Conservation (phyloP, 2,797 vertebrate genomes). For the Anas bahamensis region DNA sequence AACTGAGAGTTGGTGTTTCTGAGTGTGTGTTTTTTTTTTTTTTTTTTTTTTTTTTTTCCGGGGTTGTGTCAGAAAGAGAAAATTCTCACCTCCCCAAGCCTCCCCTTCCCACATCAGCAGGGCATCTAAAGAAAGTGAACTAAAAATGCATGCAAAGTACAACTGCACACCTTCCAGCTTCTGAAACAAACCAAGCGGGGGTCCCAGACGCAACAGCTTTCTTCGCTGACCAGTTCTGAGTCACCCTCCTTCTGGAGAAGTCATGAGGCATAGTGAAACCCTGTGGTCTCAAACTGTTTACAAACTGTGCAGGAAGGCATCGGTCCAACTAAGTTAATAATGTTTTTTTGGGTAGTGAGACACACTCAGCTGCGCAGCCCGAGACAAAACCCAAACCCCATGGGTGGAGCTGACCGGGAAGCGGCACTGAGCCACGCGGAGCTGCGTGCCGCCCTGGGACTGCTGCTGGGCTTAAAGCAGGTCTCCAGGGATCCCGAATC, state of each 20-base stretch:
- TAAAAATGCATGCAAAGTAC: background rate
- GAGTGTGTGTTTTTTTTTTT: background rate
- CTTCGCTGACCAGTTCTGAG: conserved; percentile 31
- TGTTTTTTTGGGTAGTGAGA: background rate
- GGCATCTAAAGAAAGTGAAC: background rate
- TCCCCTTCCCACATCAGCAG: background rate
- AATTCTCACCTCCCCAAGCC: background rate
- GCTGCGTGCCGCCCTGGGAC: background rate
- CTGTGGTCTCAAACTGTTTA: background rate
- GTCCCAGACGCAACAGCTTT: background rate
- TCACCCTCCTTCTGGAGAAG: conserved; percentile 41
- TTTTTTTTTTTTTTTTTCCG: background rate
- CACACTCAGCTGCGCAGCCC: background rate
- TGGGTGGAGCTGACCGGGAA: background rate
- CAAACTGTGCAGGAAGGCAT: conserved; percentile 36
- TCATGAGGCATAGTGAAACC: conserved; percentile 52
- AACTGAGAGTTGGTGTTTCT: background rate
- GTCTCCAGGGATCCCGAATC: background rate
- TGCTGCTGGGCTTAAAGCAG: background rate
- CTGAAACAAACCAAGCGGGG: background rate
- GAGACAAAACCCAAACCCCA: background rate
- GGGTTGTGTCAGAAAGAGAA: background rate
- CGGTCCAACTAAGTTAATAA: background rate
- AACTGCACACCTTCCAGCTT: background rate
- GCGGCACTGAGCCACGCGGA: background rate